These are phyloP conservation scores for Ciconia stormi DNA, from an alignment of 2,113 vertebrate species.

Conservation along the genomic window DNA sequence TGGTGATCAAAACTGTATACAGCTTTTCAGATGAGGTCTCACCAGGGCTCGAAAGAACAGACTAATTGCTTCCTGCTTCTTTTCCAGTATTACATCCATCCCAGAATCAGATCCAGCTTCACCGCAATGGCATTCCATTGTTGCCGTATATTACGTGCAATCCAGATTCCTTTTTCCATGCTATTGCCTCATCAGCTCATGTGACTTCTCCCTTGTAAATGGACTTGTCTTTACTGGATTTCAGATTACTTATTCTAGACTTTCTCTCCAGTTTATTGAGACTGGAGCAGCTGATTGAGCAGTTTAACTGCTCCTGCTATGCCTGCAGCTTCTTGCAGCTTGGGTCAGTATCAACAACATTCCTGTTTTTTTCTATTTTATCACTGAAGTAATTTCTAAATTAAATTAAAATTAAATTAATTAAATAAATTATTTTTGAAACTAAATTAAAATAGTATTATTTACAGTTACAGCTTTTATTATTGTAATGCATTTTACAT, in stretches of 20 bases:
- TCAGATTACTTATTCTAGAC: background rate
- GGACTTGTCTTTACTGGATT: background rate
- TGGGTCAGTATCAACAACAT: background rate
- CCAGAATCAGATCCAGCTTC: background rate
- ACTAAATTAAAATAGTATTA: background rate
- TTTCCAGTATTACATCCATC: background rate
- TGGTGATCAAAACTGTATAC: background rate
- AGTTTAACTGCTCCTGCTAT: background rate
- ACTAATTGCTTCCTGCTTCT: slow-evolving; percentile 7
- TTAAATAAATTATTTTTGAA: too few relatives aligned
- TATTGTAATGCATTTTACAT: background rate
- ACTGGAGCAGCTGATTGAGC: background rate
- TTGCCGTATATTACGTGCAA: background rate
- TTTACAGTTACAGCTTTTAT: background rate
- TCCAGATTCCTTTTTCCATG: background rate
- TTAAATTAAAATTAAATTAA: too few relatives aligned
- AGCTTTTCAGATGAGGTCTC: slow-evolving; percentile 21
- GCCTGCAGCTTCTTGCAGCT: background rate
- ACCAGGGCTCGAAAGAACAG: background rate
- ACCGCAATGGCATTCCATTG: background rate
- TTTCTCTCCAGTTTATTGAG: background rate
- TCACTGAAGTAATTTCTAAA: background rate
- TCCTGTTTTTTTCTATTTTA: background rate
- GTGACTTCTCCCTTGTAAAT: background rate
- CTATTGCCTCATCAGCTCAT: background rate